phyloP scores from a whole-genome alignment of 2,113 vertebrate genomes.

The Clarias gariepinus region DNA sequence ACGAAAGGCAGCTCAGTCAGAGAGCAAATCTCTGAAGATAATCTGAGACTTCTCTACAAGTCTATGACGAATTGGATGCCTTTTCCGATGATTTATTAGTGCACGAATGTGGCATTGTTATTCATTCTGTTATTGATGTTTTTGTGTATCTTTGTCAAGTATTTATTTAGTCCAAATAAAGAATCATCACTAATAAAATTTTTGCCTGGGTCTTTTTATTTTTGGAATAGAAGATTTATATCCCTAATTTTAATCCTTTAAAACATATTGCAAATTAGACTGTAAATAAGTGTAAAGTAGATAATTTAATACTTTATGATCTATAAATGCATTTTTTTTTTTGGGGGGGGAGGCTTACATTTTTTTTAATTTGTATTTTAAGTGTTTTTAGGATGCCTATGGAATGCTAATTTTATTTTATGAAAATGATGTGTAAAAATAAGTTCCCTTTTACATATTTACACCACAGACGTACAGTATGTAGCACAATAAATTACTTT shows the following conservation, averaged over 20 bases:
- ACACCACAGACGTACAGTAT: background rate
- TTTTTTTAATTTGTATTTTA: background rate
- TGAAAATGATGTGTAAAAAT: background rate
- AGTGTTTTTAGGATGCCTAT: background rate
- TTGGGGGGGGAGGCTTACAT: background rate
- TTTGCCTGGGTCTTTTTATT: slow-evolving; percentile 26
- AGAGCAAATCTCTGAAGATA: slow-evolving; percentile 40
- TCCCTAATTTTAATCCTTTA: no score
- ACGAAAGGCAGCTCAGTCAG: slow-evolving; percentile 30
- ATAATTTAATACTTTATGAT: background rate
- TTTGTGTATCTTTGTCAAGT: slow-evolving; percentile 57
- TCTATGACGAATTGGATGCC: slow-evolving; percentile 69
- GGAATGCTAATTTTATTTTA: background rate
- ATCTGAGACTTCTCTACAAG: slow-evolving; percentile 67
- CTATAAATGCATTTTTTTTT: background rate
- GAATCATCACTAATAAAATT: slow-evolving; percentile 49
- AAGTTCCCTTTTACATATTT: background rate
- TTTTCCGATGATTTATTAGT: slow-evolving; percentile 49
- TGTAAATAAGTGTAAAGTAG: no score
- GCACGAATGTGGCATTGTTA: slow-evolving; percentile 49
- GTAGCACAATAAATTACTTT: background rate
- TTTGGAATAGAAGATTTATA: background rate
- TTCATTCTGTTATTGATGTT: slow-evolving; percentile 48
- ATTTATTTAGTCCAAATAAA: slow-evolving; percentile 72
- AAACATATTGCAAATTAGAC: no score